Conservation (phyloP, 2,113 vertebrate genomes). For the Campylorhamphus procurvoides region DNA sequence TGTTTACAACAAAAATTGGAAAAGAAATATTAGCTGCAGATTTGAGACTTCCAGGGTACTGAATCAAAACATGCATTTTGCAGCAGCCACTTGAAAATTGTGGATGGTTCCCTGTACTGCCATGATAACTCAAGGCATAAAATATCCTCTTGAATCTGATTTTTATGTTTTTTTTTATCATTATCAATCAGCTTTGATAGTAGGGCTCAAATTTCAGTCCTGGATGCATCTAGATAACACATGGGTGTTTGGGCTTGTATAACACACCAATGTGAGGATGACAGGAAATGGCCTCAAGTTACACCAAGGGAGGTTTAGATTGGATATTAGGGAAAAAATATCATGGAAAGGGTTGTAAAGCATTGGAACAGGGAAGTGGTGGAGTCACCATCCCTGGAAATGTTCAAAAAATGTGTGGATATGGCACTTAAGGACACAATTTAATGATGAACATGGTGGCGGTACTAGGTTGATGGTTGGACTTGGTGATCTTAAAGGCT, state of each 20-base stretch:
- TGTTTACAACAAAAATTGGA: conserved; percentile 6
- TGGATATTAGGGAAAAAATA: neutral
- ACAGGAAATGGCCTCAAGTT: neutral
- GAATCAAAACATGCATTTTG: conserved; percentile 14
- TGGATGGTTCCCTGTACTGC: neutral
- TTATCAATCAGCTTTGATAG: neutral
- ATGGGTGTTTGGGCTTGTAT: neutral
- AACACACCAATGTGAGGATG: neutral
- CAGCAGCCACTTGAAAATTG: neutral
- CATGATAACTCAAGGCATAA: neutral
- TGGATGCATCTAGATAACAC: neutral
- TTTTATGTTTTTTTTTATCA: neutral
- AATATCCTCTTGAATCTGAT: neutral
- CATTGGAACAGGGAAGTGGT: neutral
- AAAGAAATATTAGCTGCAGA: conserved; percentile 4
- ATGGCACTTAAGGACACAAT: neutral
- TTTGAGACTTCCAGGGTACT: neutral
- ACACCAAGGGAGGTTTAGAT: neutral
- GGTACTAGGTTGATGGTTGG: neutral
- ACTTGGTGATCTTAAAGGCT: neutral
- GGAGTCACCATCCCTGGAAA: neutral
- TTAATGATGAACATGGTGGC: neutral
- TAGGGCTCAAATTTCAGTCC: neutral
- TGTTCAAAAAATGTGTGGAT: neutral
- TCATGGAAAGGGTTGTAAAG: neutral